Base-by-base conservation (phyloP, 2,113 vertebrate genomes). In the Sceloporus tristichus region DNA sequence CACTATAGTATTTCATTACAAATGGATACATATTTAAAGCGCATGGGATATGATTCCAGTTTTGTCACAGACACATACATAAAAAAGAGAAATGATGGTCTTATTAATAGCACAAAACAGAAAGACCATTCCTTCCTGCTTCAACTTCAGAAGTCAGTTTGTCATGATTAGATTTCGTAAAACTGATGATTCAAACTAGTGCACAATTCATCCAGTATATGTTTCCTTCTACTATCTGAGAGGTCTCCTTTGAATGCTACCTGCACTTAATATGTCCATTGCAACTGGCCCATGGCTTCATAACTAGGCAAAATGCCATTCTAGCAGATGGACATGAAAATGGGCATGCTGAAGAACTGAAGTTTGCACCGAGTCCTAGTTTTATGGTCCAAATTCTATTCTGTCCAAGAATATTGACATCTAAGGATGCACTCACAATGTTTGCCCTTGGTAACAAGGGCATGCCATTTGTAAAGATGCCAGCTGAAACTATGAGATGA, bases 371-470 rank as follows among this genome's bases (percentile, higher is more conserved):
- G 25, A 79, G 38, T 65, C 76, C 38, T 14, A 19, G 21, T 80
- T 65, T 74, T 85, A 81, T 19, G 7, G 84, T 53, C 83, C 29
- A 89, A 74, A 74, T 53, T 66, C 48, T 74, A 75, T 85, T 80
- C 54, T 21, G 23, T 85, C 54, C 82, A 85, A 66, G 27, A 85
- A 85, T 75, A 79, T 18, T 81, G 77, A 85, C 68, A 53, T 85
- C 56, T 62, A 85, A 66, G 56, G 54, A 54, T 29, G 42, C 19
- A 62, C 21, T 74, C 40, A 34, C 68, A 85, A 53, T 66, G 74
- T 85, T 65, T 80, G 27, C 8, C 83, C 56, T 89, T 89, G 77
- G 77, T 65, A 85, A 80, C 40, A 80, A 89, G 68, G 66, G 27
- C 54, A 85, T 65, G 29, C 38, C 68, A 85, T 81, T 81, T 79